These are phyloP conservation scores for Lasioglossum albipes DNA, from an alignment of 1,140 invertebrate species.

Conservation along the genomic window DNA sequence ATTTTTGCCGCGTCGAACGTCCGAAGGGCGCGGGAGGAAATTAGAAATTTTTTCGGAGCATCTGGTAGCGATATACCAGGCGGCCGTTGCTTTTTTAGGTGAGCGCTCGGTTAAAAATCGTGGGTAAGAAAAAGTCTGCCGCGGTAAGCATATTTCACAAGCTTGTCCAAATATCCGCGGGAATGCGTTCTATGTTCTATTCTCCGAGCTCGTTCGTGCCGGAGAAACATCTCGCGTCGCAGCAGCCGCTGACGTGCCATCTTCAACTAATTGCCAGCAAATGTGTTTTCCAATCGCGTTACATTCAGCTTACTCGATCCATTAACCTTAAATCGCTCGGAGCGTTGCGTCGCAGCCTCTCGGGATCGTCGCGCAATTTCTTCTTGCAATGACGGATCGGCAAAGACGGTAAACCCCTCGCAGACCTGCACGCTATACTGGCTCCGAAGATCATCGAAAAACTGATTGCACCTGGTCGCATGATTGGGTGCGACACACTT, in stretches of 20 bases:
- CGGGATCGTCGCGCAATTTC: too few species aligned
- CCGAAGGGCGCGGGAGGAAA: conserved; percentile 3
- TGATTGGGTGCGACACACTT: too few species aligned
- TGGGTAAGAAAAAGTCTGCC: not conserved
- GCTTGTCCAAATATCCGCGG: conserved; percentile 29
- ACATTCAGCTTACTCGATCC: conserved; percentile 9
- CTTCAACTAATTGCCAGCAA: conserved; percentile 9
- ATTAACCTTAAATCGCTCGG: conserved; percentile 1
- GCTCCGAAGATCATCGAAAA: too few species aligned
- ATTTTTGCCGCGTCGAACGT: not conserved
- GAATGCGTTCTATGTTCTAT: not conserved
- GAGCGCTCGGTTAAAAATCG: conserved; percentile 9
- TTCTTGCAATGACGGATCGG: not conserved
- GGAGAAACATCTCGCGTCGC: not conserved
- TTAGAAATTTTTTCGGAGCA: conserved; percentile 38
- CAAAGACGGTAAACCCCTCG: not conserved
- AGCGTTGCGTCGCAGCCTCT: not conserved
- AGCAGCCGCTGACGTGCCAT: too few species aligned
- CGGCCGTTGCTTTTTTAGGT: conserved; percentile 29
- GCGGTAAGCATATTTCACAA: conserved; percentile 34
- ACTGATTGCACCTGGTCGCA: too few species aligned
- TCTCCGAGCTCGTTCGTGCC: not conserved
- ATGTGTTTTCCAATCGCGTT: not conserved
- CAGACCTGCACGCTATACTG: too few species aligned
- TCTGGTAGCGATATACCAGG: conserved; percentile 40